Conservation (phyloP, 2,797 vertebrate genomes). For the Arnoldichthys spilopterus region DNA sequence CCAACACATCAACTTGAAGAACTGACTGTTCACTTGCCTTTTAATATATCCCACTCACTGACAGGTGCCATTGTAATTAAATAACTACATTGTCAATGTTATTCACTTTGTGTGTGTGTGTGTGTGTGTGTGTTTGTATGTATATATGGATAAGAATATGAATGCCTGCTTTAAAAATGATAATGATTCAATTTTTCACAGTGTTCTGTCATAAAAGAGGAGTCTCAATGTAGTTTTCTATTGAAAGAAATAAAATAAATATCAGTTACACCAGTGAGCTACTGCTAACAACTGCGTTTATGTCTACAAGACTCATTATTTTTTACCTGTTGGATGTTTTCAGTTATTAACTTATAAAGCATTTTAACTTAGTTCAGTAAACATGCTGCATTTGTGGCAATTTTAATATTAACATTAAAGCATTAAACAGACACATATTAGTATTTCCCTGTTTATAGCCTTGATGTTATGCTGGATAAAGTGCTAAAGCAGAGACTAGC, state of each 20-base stretch:
- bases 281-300: constrained; percentile 26
- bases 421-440: constrained; percentile 18
- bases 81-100: no score
- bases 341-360: constrained; percentile 39
- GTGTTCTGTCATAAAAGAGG: neutral
- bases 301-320: constrained; percentile 7
- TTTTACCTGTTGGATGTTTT: constrained; percentile 27
- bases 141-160: neutral
- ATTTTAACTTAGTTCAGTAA: constrained; percentile 23
- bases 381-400: neutral
- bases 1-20: no score
- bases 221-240: constrained; percentile 7
- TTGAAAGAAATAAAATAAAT: neutral
- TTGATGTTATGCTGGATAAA: constrained; percentile 4
- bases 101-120: neutral
- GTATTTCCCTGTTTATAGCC: constrained; percentile 16
- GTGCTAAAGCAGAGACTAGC: neutral
- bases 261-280: constrained; percentile 16
- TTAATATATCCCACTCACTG: no score
- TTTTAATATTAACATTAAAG: constrained; percentile 7
- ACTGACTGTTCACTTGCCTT: no score
- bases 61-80: no score
- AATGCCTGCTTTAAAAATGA: neutral
- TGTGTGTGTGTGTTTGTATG: neutral
- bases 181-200: neutral